Conservation (phyloP, 2,113 vertebrate species). For the Aleadryas rufinucha region DNA sequence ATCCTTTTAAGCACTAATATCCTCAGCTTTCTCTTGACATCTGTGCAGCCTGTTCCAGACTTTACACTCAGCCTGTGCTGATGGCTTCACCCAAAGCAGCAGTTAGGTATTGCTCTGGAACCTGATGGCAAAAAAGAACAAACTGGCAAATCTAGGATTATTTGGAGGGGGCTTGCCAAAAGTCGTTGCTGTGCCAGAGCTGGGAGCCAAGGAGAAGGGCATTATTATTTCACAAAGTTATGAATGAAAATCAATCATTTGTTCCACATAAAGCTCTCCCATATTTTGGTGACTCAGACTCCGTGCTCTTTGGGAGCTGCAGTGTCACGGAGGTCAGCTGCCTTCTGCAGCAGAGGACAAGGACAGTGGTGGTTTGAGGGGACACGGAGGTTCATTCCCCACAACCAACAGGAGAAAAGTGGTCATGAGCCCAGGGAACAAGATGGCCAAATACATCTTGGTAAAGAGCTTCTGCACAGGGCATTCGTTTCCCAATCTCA, state of each 20-base stretch:
- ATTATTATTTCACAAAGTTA: background rate
- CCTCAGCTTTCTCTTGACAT: slow-evolving; percentile 19
- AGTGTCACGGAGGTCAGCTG: fast-evolving
- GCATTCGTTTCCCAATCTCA: background rate
- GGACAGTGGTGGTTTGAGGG: background rate
- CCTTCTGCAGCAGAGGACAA: background rate
- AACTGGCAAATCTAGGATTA: background rate
- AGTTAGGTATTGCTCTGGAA: background rate
- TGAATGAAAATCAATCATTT: background rate
- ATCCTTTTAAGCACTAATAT: background rate
- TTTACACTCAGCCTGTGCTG: fast-evolving
- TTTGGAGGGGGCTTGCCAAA: background rate
- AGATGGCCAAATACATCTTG: background rate
- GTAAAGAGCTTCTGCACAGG: background rate
- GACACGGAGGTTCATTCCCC: background rate
- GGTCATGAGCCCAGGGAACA: background rate
- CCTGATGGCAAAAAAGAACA: background rate
- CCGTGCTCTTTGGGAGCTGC: fast-evolving
- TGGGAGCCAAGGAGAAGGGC: fast-evolving
- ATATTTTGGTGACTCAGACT: background rate
- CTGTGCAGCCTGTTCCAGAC: background rate
- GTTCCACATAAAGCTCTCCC: background rate
- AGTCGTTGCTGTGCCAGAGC: background rate
- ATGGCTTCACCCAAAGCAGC: background rate
- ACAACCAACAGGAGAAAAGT: background rate